These are phyloP conservation scores for Petrophora chlorosata DNA, from an alignment of 2,888 invertebrate genomes.

Conservation along the genomic window DNA sequence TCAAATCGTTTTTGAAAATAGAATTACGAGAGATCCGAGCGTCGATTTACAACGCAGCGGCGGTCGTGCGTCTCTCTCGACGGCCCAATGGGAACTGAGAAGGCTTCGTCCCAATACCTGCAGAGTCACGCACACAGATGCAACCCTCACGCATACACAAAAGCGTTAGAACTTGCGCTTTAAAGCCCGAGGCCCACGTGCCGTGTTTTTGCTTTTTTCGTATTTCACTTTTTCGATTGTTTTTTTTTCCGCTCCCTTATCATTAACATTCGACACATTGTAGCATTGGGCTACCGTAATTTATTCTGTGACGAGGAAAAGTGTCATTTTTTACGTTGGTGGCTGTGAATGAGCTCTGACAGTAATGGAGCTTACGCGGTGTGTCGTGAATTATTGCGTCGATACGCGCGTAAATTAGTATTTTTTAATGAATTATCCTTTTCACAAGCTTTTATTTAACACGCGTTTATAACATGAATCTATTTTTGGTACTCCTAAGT, in stretches of 20 bases:
- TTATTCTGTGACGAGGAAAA: constrained; percentile 41
- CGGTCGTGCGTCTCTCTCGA: constrained; percentile 46
- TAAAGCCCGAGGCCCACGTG: constrained; percentile 67
- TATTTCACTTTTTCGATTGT: constrained; percentile 39
- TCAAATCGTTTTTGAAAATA: constrained; percentile 9
- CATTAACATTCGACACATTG: constrained; percentile 52
- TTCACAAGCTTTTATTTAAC: no score
- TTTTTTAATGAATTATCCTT: constrained; percentile 2
- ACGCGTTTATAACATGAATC: no score
- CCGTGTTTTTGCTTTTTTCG: constrained; percentile 32
- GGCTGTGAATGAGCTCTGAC: constrained; percentile 27
- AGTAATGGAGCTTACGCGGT: constrained; percentile 28
- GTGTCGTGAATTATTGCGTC: constrained; percentile 24
- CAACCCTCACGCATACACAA: constrained; percentile 61
- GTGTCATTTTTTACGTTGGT: constrained; percentile 35
- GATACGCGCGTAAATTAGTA: constrained; percentile 19
- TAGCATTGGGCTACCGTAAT: constrained; percentile 50
- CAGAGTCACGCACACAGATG: constrained; percentile 76
- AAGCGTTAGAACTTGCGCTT: constrained; percentile 63
- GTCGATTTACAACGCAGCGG: constrained; percentile 17
- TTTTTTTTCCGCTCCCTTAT: constrained; percentile 46
- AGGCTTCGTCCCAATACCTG: constrained; percentile 69
- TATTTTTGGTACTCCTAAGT: no score
- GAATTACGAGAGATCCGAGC: constrained; percentile 21
- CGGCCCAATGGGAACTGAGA: constrained; percentile 73